phyloP scores from a whole-genome alignment of 2,888 invertebrate genomes.

The Eupeodes latifasciatus region DNA sequence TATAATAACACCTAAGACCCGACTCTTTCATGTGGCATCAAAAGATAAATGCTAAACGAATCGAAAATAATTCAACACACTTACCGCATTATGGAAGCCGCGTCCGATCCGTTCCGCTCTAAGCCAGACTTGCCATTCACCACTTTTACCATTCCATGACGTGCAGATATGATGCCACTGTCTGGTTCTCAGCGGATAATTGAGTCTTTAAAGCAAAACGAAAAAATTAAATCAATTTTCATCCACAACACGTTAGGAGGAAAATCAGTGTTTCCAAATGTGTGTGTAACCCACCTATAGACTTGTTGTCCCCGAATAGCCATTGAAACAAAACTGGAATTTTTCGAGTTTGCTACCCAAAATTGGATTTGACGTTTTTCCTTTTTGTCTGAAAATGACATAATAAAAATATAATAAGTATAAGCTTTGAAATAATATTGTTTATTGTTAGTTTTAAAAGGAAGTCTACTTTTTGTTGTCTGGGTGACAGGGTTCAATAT shows the following conservation, averaged over 20 bases:
- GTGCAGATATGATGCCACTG: conserved; percentile 94
- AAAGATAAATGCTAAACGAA: neutral
- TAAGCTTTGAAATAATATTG: neutral
- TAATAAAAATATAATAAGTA: neutral
- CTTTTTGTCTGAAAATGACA: conserved; percentile 87
- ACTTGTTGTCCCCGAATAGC: conserved; percentile 92
- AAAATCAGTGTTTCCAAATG: conserved; percentile 73
- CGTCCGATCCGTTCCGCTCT: conserved; percentile 93
- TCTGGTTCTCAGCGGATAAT: conserved; percentile 88
- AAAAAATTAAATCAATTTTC: neutral
- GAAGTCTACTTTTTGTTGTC: conserved; percentile 5
- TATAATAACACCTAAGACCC: conserved; percentile 59
- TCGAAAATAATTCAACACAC: conserved; percentile 79
- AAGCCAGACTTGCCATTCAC: conserved; percentile 96
- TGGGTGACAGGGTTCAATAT: neutral
- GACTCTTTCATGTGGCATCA: conserved; percentile 39
- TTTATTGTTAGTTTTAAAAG: neutral
- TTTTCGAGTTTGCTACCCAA: conserved; percentile 92
- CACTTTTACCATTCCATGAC: conserved; percentile 95
- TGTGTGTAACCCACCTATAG: conserved; percentile 86
- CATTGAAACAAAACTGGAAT: conserved; percentile 93
- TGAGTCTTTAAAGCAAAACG: conserved; percentile 85
- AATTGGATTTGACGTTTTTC: conserved; percentile 90
- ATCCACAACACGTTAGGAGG: neutral
- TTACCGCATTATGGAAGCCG: conserved; percentile 94